phyloP scores from a whole-genome alignment of 2,113 vertebrate genomes.

The Pangasianodon gigas region DNA sequence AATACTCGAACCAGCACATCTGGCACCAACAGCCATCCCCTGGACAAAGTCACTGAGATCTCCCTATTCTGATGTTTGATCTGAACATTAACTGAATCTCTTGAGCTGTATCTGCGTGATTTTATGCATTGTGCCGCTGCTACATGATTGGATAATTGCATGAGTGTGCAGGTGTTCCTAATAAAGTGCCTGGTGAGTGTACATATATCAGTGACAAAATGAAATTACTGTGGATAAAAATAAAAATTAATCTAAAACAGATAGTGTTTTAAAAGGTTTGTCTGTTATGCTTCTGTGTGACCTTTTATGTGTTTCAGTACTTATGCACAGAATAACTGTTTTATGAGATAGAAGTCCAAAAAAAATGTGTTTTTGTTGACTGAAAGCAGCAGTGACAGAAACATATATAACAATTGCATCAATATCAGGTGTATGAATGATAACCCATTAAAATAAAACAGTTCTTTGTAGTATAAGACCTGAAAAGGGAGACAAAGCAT shows the following conservation, averaged over 20 bases:
- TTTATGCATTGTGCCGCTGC: neutral
- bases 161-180: neutral
- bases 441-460: neutral
- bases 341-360: neutral
- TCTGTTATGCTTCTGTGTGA: neutral
- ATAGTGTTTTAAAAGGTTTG: neutral
- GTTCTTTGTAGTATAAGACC: neutral
- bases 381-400: neutral
- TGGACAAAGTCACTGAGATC: neutral
- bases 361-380: neutral
- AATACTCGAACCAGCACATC: neutral
- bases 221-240: neutral
- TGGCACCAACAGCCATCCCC: neutral
- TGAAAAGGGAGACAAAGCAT: neutral
- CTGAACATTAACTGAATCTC: neutral
- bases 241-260: neutral
- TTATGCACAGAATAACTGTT: neutral
- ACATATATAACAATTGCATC: neutral
- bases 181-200: neutral
- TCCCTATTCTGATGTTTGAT: neutral
- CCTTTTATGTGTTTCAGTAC: neutral
- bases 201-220: neutral
- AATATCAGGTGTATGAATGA: neutral
- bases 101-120: neutral
- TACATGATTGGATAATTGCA: neutral